Evolutionary conservation across 2,888 invertebrate genomes (phyloP).

Genomic region (Seira ritae): DNA sequence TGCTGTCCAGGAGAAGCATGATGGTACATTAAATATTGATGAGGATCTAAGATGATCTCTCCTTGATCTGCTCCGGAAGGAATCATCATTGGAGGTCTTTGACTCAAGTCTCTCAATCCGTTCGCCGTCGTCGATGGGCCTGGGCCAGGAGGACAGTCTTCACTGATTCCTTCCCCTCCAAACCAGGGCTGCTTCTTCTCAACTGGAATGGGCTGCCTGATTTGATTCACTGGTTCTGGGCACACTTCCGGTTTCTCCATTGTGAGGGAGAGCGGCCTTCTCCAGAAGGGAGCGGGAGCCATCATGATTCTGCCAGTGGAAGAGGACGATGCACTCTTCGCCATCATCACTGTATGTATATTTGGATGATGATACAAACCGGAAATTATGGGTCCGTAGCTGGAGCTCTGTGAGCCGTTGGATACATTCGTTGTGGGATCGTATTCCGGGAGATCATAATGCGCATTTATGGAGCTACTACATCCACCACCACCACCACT

Average conservation of each 20-base stretch:
- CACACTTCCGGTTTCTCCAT: slow-evolving; percentile 77
- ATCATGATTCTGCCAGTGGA: slow-evolving; percentile 70
- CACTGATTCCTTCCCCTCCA: slow-evolving; percentile 75
- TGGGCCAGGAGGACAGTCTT: slow-evolving; percentile 36
- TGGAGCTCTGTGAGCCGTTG: slow-evolving; percentile 9
- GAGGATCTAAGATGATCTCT: slow-evolving; percentile 69
- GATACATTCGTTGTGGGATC: slow-evolving; percentile 30
- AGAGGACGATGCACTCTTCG: slow-evolving; percentile 1
- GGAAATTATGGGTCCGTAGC: slow-evolving; percentile 36
- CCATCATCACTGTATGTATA: slow-evolving; percentile 17
- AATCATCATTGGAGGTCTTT: slow-evolving; percentile 57
- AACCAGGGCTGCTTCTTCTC: slow-evolving; percentile 82
- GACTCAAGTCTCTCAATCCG: slow-evolving; percentile 5
- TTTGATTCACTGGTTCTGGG: slow-evolving; percentile 74
- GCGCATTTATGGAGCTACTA: slow-evolving; percentile 32
- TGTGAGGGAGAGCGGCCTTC: slow-evolving; percentile 73
- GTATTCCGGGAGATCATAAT: slow-evolving; percentile 52
- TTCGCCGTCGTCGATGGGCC: slow-evolving; percentile 17
- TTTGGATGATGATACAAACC: slow-evolving; percentile 23
- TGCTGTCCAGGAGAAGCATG: slow-evolving; percentile 36
- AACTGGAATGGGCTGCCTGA: slow-evolving; percentile 83
- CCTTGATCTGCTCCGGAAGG: slow-evolving; percentile 32
- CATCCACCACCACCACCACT: slow-evolving; percentile 18
- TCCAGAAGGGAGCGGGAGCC: slow-evolving; percentile 74
- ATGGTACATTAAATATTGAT: slow-evolving; percentile 67